Base-by-base conservation (phyloP, 1,140 invertebrate species). In the Drosophila suzukii region DNA sequence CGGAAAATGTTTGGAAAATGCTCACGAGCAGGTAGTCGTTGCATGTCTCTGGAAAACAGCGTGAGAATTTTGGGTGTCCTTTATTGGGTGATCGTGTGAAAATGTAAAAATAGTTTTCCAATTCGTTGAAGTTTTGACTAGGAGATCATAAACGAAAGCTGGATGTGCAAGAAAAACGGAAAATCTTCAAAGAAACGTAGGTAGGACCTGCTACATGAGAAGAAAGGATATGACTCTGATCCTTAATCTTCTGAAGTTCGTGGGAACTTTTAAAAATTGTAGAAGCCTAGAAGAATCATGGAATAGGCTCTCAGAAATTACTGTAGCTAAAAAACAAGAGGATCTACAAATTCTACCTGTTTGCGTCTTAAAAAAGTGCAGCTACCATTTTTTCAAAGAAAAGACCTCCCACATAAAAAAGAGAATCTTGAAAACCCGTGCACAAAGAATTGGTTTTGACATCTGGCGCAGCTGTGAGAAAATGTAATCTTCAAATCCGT, bases 391-490 rank as follows among this genome's bases (percentile, higher is more conserved):
- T 41, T 57, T 49, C 15, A 53, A 51, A 53, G 32, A 53, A 17
- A 36, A 36, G 17, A 41, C 20, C 43, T 70, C 1, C 12, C 15
- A 49, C 13, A 46, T 44, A 71, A 57, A 50, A 34, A 17, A 41
- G 20, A 41, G 20, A 71, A 13, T 20, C 6, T 10, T 58, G 50
- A 57, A 55, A 44, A 65, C 34, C 8, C 10, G 15, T 27, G 17
- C 36, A 3, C 12, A 5, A 36, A 46, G 30, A 66, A 44, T 32
- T 12, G 13, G 46, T 65, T 36, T 41, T 49, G 50, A 34, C 72
- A 75, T 61, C 72, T 75, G 60, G 24, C 13, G 54, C 61, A 75
- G 73, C 53, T 75, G 72, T 66, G 72, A 41, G 72, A 75, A 75
- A 67, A 67, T 8, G 10, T 4, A 7, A 7, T 24, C 17, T 36